Percentiles rank a stretch among this genome's conserved stretches.
phyloP scores from a whole-genome alignment of 2,888 invertebrate species.

The Cephonodes hylas region DNA sequence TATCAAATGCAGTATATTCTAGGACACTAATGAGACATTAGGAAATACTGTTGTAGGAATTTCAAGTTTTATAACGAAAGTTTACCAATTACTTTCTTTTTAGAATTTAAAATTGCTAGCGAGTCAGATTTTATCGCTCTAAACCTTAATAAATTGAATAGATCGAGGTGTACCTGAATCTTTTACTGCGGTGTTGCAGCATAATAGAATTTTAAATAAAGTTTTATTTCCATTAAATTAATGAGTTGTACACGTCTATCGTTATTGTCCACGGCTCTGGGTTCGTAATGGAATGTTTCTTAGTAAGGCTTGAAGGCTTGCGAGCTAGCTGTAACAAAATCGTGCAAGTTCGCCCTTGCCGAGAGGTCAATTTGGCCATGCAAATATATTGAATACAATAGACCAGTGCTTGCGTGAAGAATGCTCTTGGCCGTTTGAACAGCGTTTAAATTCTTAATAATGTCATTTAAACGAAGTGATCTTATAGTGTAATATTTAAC shows the following conservation, averaged over 20 bases:
- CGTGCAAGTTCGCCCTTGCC: slow-evolving; percentile 3
- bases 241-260: not conserved
- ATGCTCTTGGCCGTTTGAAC: not conserved
- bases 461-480: not conserved
- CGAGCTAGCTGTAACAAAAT: not conserved
- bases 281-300: not conserved
- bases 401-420: not conserved
- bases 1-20: too few relatives aligned
- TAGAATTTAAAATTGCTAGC: too few relatives aligned
- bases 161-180: too few relatives aligned
- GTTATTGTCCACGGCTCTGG: not conserved
- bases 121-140: too few relatives aligned
- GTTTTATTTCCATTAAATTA: too few relatives aligned
- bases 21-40: too few relatives aligned
- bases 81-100: too few relatives aligned
- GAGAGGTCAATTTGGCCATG: slow-evolving; percentile 2
- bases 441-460: not conserved
- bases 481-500: not conserved
- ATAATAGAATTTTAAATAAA: too few relatives aligned
- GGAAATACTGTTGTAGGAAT: too few relatives aligned
- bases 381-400: slow-evolving; percentile 4
- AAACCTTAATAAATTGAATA: too few relatives aligned
- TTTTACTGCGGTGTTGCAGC: too few relatives aligned
- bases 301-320: not conserved
- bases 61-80: too few relatives aligned